Percentiles rank a stretch among this genome's conserved stretches.
Evolutionary conservation across 2,113 vertebrate genomes (phyloP).

Genomic region (Alethe castanea): DNA sequence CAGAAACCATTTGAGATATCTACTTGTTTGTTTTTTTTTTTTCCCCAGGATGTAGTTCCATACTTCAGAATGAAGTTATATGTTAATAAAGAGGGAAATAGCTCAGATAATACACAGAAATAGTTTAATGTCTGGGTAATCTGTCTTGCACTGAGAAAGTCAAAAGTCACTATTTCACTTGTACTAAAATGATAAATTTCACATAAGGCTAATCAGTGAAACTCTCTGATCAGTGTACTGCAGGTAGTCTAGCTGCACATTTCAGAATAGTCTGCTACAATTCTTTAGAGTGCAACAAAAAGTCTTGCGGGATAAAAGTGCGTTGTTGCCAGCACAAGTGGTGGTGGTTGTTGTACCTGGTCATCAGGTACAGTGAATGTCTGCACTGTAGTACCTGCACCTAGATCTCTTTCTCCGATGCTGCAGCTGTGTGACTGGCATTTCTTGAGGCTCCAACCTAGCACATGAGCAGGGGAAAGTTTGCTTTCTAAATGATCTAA

Average conservation of each 20-base stretch:
- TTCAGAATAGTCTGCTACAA: not conserved
- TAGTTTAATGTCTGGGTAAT: not conserved
- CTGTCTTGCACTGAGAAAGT: not conserved
- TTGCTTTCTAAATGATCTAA: not conserved
- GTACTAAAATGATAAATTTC: not conserved
- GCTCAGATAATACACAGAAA: not conserved
- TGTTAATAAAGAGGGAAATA: not conserved
- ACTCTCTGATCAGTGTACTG: not conserved
- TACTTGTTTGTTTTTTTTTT: not conserved
- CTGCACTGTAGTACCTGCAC: not conserved
- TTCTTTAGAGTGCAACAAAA: not conserved
- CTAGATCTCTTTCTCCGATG: not conserved
- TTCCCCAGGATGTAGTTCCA: not conserved
- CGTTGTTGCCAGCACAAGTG: not conserved
- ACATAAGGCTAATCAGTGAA: not conserved
- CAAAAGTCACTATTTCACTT: not conserved
- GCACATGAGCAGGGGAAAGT: not conserved
- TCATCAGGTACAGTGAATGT: not conserved
- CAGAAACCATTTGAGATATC: not conserved
- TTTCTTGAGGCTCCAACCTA: not conserved
- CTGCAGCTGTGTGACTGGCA: not conserved
- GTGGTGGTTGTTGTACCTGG: not conserved
- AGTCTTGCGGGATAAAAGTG: not conserved
- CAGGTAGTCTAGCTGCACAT: not conserved
- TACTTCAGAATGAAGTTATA: not conserved